Base-by-base conservation (phyloP, 2,888 invertebrate genomes). In the Melinopterus prodromus region DNA sequence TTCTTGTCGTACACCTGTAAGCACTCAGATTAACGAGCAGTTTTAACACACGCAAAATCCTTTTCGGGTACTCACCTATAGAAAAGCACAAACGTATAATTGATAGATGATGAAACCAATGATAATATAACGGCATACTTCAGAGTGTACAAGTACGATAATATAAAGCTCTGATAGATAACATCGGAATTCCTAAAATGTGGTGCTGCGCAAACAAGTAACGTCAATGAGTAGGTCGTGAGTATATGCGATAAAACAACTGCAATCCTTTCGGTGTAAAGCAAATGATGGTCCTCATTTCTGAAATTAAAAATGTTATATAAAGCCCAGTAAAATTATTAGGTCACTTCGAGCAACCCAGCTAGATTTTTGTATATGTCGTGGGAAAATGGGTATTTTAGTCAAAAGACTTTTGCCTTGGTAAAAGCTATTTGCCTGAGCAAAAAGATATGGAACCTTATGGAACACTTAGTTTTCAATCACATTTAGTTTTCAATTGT, bases 171-270 rank as follows among this genome's bases (percentile, higher is more conserved):
- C 37, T 78, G 72, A 35, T 81, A 79, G 37, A 84, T 81, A n/a
- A 80, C 80, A 79, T 85, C 84, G n/a, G 80, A 69, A 16, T 78
- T 16, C 1, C 37, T 77, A 69, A 85, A 71, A 37, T 38, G n/a
- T 35, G 85, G 85, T 6, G 77, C 78, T 2, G 80, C 78, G 37
- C 81, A 78, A 15, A 84, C 15, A 12, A 83, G 16, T n/a, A 85
- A 78, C n/a, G 74, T 77, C 6, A 82, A 76, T 4, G 78, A 70
- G 35, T 81, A 82, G 3, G 82, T 82, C 7, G 80, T 82, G 37
- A 82, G 79, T 37, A 84, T 81, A 16, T 80, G 80, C 12, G 84
- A 84, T 69, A 85, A 77, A 14, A 84, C 74, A 9, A 84, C 80
- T 6, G 84, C 83, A 1, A 84, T 14, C 74, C 84, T 77, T 78